Evolutionary conservation across 1,140 invertebrate species (phyloP), one percentile per base, ranked within the genome.

Genomic region (Nasonia longicornis): DNA sequence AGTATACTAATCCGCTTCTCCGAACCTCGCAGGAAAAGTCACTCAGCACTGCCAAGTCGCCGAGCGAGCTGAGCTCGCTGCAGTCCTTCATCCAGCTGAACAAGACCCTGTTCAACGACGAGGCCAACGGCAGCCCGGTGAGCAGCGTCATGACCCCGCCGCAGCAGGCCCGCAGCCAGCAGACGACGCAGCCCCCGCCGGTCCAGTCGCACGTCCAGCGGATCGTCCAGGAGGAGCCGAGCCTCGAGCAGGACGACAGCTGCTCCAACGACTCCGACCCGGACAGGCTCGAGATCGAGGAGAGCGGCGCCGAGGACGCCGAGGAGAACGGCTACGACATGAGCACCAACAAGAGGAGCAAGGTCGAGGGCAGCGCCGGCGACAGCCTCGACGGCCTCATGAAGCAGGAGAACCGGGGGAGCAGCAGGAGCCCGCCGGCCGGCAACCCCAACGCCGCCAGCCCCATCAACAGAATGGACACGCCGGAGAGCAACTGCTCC

Each of bases 201-300:
- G 86, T 87, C 52, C 83, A 83, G 35, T 42, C 87, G 87, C 63
- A 88, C 83, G 20, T 10, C 14, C 73, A 76, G 63, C 73, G 29
- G 10, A 26, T 45, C 80, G 79, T 90, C 38, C 69, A 90, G 89
- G 84, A 81, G 6, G 89, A 91, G 80, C 86, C 88, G 58, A 42
- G 26, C 3, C 22, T 71, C 8, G 89, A 26, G 2, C 22, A 90
- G 20, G 90, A 91, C 72, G 90, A 90, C 74, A 86, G 86, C 35
- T 92, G 87, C 82, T 92, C 92, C 26, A 92, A 92, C 85, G 92
- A 92, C 81, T 91, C 92, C 3, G 92, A 93, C 88, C 92, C 92
- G 20, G 92, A 92, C 82, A 87, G 92, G 22, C 64, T 83, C 20
- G 72, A 80, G 38, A 79, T 79, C 78, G 82, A 83, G 73, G 58